A percentile compares a stretch with the other conserved stretches of the same genome.
Conservation (phyloP, 2,888 invertebrate genomes). For the Drosophila anomalipes region DNA sequence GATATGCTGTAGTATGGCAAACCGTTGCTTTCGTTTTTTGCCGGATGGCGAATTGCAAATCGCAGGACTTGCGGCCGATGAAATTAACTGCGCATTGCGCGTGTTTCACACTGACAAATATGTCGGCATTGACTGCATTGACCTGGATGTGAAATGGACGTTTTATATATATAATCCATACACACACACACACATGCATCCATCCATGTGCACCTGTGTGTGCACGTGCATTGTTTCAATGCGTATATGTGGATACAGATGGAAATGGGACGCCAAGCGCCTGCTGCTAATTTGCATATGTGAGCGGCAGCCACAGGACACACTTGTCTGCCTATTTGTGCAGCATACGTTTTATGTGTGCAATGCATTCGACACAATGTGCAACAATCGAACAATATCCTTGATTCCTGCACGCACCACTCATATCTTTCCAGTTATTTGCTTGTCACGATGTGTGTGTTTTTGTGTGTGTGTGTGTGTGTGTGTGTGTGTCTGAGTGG, state of each 20-base stretch:
- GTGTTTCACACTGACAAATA: slow-evolving; percentile 31
- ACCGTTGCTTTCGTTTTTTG: not conserved
- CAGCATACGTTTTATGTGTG: slow-evolving; percentile 2
- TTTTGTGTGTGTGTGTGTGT: not conserved
- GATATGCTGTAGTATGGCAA: not conserved
- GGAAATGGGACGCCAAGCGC: not conserved
- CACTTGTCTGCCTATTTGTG: not conserved
- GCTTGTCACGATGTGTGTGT: not conserved
- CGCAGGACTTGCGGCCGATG: slow-evolving; percentile 10
- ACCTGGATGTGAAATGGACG: slow-evolving; percentile 11
- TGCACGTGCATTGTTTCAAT: not conserved
- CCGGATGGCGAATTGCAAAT: slow-evolving; percentile 13
- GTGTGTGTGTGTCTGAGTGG: not conserved
- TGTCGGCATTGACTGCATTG: slow-evolving; percentile 3
- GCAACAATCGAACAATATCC: slow-evolving; percentile 60
- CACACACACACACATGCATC: not conserved
- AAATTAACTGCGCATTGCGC: slow-evolving; percentile 28
- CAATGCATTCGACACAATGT: slow-evolving; percentile 50
- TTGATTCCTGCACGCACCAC: slow-evolving; percentile 57
- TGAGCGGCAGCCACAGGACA: slow-evolving; percentile 21
- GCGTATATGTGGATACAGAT: not conserved
- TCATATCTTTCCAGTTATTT: slow-evolving; percentile 20
- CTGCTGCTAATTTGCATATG: slow-evolving; percentile 49
- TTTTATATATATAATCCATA: slow-evolving; percentile 1
- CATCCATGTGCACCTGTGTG: not conserved